Evolutionary conservation across 2,113 vertebrate genomes (phyloP).

Genomic region (Cettia cetti): DNA sequence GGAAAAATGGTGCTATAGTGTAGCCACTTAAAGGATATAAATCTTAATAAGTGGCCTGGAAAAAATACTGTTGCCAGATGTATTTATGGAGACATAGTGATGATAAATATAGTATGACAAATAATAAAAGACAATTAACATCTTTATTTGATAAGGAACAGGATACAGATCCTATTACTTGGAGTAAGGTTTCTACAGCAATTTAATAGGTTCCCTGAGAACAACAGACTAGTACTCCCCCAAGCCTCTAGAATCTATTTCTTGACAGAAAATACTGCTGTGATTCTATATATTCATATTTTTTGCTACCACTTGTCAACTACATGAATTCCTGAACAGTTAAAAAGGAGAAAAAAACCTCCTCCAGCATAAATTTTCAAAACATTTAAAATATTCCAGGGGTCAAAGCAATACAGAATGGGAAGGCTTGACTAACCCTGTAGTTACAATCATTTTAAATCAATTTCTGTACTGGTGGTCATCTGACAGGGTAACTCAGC

Average conservation of each 20-base stretch:
- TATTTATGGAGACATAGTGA: not conserved
- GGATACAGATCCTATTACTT: not conserved
- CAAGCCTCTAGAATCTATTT: not conserved
- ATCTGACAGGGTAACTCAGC: not conserved
- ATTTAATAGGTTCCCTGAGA: not conserved
- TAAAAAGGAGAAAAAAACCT: not conserved
- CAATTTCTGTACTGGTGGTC: not conserved
- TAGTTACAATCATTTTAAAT: not conserved
- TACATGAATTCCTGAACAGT: not conserved
- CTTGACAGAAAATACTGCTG: not conserved
- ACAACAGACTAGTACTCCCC: not conserved
- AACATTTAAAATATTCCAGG: not conserved
- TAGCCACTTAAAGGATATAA: not conserved
- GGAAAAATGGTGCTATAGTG: not conserved
- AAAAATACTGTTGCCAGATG: not conserved
- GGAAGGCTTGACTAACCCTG: not conserved
- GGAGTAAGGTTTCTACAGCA: not conserved
- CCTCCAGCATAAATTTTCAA: not conserved
- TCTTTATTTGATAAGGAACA: conserved; percentile 19
- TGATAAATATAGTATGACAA: not conserved
- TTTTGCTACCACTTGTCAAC: not conserved
- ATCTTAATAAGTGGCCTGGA: not conserved
- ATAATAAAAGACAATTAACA: not conserved
- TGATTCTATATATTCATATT: not conserved
- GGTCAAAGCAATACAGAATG: not conserved